Conservation (phyloP, 2,113 vertebrate species). For the Fulica atra region DNA sequence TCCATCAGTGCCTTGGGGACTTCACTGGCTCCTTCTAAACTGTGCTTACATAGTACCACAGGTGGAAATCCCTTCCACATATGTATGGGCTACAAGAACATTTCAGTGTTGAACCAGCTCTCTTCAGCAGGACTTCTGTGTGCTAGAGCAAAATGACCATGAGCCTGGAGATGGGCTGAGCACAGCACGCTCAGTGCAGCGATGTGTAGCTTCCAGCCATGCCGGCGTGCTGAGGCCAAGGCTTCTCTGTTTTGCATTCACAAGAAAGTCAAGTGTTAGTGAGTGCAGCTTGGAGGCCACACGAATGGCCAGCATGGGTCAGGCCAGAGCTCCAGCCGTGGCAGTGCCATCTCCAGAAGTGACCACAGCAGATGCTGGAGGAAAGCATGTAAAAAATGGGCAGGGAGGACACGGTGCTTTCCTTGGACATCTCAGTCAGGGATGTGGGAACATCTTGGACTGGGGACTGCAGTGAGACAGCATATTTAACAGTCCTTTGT, state of each 20-base stretch:
- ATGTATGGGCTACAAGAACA: not conserved
- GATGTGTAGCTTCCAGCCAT: not conserved
- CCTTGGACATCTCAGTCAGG: not conserved
- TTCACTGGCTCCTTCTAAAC: not conserved
- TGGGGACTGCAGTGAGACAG: not conserved
- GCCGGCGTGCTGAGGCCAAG: not conserved
- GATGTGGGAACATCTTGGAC: not conserved
- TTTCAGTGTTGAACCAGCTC: not conserved
- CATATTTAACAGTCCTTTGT: not conserved
- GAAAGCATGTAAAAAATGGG: not conserved
- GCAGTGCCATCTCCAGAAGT: not conserved
- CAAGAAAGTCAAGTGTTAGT: not conserved
- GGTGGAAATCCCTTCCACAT: not conserved
- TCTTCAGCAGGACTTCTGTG: not conserved
- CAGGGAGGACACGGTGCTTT: not conserved
- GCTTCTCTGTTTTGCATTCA: not conserved
- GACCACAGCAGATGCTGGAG: not conserved
- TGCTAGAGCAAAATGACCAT: fast-evolving
- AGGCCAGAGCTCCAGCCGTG: not conserved
- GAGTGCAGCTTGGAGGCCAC: not conserved
- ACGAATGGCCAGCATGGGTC: not conserved
- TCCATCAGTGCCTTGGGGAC: not conserved
- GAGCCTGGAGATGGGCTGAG: not conserved
- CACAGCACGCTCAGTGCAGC: not conserved
- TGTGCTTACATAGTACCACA: fast-evolving